These are phyloP conservation scores for Agrochola circellaris DNA, from an alignment of 2,888 invertebrate species.

Conservation along the genomic window DNA sequence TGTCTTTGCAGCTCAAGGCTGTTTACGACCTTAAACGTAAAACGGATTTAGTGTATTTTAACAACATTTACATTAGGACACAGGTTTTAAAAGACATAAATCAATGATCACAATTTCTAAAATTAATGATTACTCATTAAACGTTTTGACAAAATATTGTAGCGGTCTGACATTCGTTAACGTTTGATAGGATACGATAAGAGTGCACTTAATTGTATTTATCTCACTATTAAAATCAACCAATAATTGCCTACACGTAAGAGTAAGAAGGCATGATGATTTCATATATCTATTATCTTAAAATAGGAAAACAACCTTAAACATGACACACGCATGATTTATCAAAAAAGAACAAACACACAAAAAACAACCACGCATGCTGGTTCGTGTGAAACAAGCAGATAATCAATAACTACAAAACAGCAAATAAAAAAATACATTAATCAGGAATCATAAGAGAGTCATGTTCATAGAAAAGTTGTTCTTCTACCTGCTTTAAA, in stretches of 20 bases:
- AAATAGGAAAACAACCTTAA: conserved; percentile 12
- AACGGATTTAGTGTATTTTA: not conserved
- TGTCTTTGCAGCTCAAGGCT: not conserved
- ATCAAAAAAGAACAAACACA: not conserved
- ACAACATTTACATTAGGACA: not conserved
- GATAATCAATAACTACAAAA: conserved; percentile 24
- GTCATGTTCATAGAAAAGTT: conserved; percentile 25
- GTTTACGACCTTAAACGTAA: not conserved
- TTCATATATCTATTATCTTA: not conserved
- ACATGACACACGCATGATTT: conserved; percentile 34
- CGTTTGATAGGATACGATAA: not conserved
- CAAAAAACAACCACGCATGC: conserved; percentile 17
- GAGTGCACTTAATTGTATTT: too few relatives aligned
- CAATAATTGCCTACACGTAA: too few relatives aligned
- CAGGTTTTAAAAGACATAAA: too few relatives aligned
- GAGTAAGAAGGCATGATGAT: not conserved
- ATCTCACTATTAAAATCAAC: not conserved
- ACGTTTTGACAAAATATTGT: not conserved
- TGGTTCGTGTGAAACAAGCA: conserved; percentile 36
- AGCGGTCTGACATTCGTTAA: not conserved
- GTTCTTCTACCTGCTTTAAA: conserved; percentile 9
- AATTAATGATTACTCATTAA: not conserved
- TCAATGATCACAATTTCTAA: not conserved
- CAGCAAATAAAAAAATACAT: conserved; percentile 33
- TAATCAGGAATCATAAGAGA: conserved; percentile 27